These are phyloP conservation scores for Ypsolopha sequella DNA, from an alignment of 2,888 invertebrate genomes.

Conservation along the genomic window DNA sequence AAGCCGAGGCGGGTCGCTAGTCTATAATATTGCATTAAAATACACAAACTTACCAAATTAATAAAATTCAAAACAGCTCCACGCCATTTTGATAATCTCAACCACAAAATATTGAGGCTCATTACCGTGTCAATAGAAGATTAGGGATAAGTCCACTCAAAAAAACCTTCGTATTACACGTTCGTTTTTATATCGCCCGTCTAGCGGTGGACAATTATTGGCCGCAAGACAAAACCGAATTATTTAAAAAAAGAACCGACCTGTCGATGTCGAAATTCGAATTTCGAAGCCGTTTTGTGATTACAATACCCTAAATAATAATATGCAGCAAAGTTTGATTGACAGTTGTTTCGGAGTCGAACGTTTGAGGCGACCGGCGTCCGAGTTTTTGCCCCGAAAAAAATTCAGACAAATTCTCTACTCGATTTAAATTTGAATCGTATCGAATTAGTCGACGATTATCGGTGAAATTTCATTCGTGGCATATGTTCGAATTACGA, in stretches of 20 bases:
- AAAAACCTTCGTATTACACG: constrained; percentile 40
- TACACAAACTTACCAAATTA: no score
- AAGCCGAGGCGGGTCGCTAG: no score
- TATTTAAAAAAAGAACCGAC: constrained; percentile 21
- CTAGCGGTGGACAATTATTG: constrained; percentile 40
- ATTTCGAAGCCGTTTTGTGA: constrained; percentile 24
- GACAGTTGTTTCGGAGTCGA: constrained; percentile 38
- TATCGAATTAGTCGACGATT: constrained; percentile 60
- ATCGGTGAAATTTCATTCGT: constrained; percentile 52
- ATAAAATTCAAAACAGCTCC: not conserved
- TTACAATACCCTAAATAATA: constrained; percentile 50
- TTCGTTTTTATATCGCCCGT: constrained; percentile 40
- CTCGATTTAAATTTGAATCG: constrained; percentile 24
- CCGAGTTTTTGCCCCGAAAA: constrained; percentile 17
- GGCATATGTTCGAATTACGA: constrained; percentile 47
- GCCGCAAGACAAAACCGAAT: constrained; percentile 50
- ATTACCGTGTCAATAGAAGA: constrained; percentile 69
- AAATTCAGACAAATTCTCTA: constrained; percentile 5
- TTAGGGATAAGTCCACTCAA: constrained; percentile 66
- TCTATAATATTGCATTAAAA: no score
- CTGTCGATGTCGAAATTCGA: constrained; percentile 36
- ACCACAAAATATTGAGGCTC: constrained; percentile 29
- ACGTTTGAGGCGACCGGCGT: constrained; percentile 27
- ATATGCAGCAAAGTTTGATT: constrained; percentile 52
- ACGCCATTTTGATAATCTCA: not conserved